phyloP scores from a whole-genome alignment of 2,888 invertebrate genomes.

The Eupithecia inturbata region DNA sequence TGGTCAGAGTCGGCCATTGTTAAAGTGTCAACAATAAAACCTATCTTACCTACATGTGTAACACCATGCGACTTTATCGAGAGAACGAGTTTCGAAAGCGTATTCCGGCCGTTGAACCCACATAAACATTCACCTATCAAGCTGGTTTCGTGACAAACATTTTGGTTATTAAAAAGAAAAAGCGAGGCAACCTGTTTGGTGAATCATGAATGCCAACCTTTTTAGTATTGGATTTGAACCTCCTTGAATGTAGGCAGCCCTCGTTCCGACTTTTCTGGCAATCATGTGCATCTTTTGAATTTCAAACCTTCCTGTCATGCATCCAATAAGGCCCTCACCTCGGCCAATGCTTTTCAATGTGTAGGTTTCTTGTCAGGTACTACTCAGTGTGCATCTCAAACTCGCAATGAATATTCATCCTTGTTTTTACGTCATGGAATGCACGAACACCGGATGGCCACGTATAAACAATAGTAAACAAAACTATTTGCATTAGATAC shows the following conservation, averaged over 20 bases:
- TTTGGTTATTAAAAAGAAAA: conserved; percentile 46
- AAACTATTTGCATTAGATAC: conserved; percentile 38
- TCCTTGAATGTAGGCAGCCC: conserved; percentile 20
- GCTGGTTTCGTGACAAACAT: conserved; percentile 60
- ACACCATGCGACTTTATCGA: conserved; percentile 62
- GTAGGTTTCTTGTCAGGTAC: not conserved
- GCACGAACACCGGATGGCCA: conserved; percentile 38
- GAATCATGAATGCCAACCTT: conserved; percentile 45
- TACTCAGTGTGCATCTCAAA: conserved; percentile 20
- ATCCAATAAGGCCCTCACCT: not conserved
- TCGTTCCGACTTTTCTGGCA: not conserved
- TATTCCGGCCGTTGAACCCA: conserved; percentile 69
- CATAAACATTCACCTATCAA: conserved; percentile 67
- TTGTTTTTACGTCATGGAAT: conserved; percentile 44
- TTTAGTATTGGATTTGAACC: conserved; percentile 42
- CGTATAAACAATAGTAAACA: conserved; percentile 48
- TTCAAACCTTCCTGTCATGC: not conserved
- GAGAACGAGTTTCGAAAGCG: conserved; percentile 78
- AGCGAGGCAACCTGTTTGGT: conserved; percentile 43
- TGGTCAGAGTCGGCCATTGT: conserved; percentile 55
- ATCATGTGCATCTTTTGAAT: conserved; percentile 11
- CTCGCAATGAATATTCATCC: conserved; percentile 38
- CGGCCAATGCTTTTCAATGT: conserved; percentile 6
- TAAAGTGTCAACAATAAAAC: conserved; percentile 53
- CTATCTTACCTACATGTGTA: conserved; percentile 40